Conservation (phyloP, 2,113 vertebrate species). For the Delphinus delphis region DNA sequence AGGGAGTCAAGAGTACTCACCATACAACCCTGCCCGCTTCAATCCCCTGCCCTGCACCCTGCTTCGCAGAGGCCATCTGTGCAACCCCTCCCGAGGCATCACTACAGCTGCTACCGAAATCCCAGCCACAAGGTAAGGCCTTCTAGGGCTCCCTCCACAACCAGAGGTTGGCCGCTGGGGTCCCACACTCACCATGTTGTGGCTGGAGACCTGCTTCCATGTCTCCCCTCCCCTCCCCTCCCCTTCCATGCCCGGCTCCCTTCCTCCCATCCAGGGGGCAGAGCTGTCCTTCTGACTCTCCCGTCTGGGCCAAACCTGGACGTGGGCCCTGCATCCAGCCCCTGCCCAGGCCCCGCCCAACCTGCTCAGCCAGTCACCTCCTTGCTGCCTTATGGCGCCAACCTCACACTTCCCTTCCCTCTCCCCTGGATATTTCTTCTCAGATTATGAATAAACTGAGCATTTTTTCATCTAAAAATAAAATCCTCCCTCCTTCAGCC, state of each 20-base stretch:
- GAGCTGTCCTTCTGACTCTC: neutral
- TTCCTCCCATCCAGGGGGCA: neutral
- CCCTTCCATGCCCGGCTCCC: neutral
- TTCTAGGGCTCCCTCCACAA: neutral
- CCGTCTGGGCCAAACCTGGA: neutral
- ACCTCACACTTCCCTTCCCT: neutral
- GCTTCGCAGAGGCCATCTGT: neutral
- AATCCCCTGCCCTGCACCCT: rapidly evolving
- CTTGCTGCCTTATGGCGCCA: no score
- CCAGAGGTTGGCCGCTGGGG: neutral
- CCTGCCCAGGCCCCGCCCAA: no score
- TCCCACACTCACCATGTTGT: neutral
- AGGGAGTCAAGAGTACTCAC: neutral
- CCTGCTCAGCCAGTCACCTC: no score
- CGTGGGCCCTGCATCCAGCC: rapidly evolving
- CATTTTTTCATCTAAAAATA: conserved; percentile 48
- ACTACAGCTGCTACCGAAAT: no score
- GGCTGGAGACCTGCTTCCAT: neutral
- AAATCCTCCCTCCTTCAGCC: neutral
- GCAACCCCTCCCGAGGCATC: neutral
- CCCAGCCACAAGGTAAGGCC: neutral
- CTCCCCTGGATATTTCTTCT: neutral
- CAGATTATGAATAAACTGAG: neutral
- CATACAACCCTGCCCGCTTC: neutral
- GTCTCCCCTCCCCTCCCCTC: neutral